Evolutionary conservation across 30 jellyfish, hydroid and myxozoan species (phyloP).

Genomic region (Aurelia coerulea): DNA sequence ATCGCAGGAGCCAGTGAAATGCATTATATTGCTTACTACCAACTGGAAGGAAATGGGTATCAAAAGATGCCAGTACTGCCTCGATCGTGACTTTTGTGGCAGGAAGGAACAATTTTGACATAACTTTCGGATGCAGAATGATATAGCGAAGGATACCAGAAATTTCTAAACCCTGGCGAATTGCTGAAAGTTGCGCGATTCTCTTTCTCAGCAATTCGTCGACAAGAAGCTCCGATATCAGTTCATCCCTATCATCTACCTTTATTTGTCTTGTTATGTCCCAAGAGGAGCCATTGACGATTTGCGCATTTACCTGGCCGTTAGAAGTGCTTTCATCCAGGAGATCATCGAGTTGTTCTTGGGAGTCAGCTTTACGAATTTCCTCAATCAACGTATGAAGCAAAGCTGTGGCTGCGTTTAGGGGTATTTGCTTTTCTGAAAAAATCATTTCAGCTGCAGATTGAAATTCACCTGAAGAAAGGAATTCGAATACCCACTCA

Average conservation of each 20-base stretch:
- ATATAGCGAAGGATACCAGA: constrained; percentile 21
- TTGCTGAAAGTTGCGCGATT: constrained; percentile 13
- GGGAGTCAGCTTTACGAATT: constrained; percentile 15
- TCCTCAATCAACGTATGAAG: constrained; percentile 15
- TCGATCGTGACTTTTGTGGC: not conserved
- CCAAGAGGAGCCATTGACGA: constrained; percentile 29
- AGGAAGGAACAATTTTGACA: not conserved
- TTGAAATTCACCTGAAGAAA: constrained; percentile 6
- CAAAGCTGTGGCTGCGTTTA: constrained; percentile 25
- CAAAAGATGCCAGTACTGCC: constrained; percentile 11
- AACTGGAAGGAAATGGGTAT: not conserved
- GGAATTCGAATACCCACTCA: constrained; percentile 13
- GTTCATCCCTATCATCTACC: constrained; percentile 2
- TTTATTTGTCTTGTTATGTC: constrained; percentile 6
- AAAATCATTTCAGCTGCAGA: constrained; percentile 24
- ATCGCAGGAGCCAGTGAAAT: constrained; percentile 5
- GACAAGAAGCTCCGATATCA: constrained; percentile 9
- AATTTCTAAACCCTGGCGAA: constrained; percentile 20
- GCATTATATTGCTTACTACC: not conserved
- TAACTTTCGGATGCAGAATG: not conserved
- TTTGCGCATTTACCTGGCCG: constrained; percentile 20
- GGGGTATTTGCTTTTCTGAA: constrained; percentile 19
- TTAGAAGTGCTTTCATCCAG: constrained; percentile 11
- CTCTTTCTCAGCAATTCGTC: constrained; percentile 26
- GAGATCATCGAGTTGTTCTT: constrained; percentile 1